Evolutionary conservation across 2,888 invertebrate genomes (phyloP).

Genomic region (Malthinus seriepunctatus): DNA sequence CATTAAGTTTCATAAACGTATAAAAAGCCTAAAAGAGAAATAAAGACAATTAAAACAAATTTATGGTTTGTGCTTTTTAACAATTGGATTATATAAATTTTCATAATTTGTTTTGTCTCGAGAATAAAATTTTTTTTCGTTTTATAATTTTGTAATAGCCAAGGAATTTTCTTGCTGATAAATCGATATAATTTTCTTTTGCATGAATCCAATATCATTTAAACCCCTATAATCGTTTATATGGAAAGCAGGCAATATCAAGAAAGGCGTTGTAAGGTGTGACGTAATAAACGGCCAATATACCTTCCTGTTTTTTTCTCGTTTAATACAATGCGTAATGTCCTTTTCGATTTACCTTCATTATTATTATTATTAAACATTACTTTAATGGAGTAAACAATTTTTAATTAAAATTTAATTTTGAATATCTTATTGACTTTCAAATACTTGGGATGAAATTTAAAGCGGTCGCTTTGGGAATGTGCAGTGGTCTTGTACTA

Average conservation of each 20-base stretch:
- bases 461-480: no score
- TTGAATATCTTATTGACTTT: no score
- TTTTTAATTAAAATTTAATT: no score
- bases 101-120: slow-evolving; percentile 9
- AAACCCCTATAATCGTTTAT: slow-evolving; percentile 35
- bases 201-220: slow-evolving; percentile 30
- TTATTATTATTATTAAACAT: not conserved
- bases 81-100: slow-evolving; percentile 14
- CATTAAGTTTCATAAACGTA: slow-evolving; percentile 10
- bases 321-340: slow-evolving; percentile 12
- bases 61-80: slow-evolving; percentile 12
- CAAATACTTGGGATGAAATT: no score
- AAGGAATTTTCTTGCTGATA: slow-evolving; percentile 13
- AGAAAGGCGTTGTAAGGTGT: slow-evolving; percentile 27
- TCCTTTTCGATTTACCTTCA: slow-evolving; percentile 15
- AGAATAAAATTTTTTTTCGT: slow-evolving; percentile 19
- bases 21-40: slow-evolving; percentile 15
- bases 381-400: no score
- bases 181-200: slow-evolving; percentile 31
- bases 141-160: slow-evolving; percentile 10
- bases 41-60: slow-evolving; percentile 21
- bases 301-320: slow-evolving; percentile 24
- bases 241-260: slow-evolving; percentile 34
- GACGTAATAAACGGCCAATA: slow-evolving; percentile 27
- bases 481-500: no score